Base-by-base conservation (phyloP, 2,888 invertebrate species). In the Limenitis camilla region DNA sequence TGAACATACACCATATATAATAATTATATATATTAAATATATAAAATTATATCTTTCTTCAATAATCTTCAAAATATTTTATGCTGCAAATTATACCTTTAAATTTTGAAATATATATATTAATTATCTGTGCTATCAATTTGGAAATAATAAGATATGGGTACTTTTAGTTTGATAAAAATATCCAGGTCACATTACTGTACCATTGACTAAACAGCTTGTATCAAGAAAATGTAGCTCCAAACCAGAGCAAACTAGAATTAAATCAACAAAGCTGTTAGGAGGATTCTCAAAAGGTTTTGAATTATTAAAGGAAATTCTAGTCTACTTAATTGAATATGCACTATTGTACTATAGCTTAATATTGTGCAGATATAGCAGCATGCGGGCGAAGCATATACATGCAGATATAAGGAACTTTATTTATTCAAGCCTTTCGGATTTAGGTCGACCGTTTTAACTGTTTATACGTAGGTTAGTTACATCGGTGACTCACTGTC, bases 401-500 rank as follows among this genome's bases (percentile, higher is more conserved):
- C 58, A 61, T 62, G 55, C 61, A 59, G 41, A 52, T 19, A 47
- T 54, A 53, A 30, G 38, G 50, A 40, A 52, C 49, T 40, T 55
- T 54, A 50, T 49, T 52, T 53, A 38, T 43, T 60, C 40, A 61
- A 63, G 61, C 63, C 52, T 55, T 53, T 41, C 32, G 45, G 61
- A 66, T 62, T 62, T 62, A 55, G 65, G 66, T 65, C 66, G 65
- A 64, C 59, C 55, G 56, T 63, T 55, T 60, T 57, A 59, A 54
- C 53, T 62, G 64, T 66, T 56, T 60, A 57, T 53, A 53, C 54
- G 52, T 59, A 58, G 57, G 59, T 64, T 63, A 60, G 59, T 61
- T 69, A 71, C 67, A 55, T 62, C 61, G 62, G 71, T 82, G 83
- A 84, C 70, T 82, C 84, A 84, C 69, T 63, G 62, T 60, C 62